A percentile compares a stretch with the other conserved stretches of the same genome.
Evolutionary conservation across 1,140 invertebrate genomes (phyloP).

Genomic region (Drosophila nigrodunni): DNA sequence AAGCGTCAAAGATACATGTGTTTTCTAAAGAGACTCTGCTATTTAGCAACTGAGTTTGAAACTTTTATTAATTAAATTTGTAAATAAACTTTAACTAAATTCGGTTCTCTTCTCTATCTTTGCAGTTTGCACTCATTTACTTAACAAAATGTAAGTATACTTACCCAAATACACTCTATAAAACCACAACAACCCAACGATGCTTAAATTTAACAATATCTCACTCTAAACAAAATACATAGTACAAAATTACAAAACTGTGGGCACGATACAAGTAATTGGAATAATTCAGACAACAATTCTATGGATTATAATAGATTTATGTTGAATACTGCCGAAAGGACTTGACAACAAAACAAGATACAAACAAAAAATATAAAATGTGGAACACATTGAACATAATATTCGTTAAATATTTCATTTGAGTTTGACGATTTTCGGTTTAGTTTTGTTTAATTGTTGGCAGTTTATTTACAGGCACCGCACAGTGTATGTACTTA

Average conservation of each 20-base stretch:
- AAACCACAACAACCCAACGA: constrained; percentile 63
- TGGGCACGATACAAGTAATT: constrained; percentile 63
- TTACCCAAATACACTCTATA: constrained; percentile 49
- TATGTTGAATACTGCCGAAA: constrained; percentile 32
- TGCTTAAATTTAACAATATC: constrained; percentile 29
- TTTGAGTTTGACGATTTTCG: constrained; percentile 48
- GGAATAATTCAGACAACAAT: constrained; percentile 18
- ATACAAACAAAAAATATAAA: constrained; percentile 27
- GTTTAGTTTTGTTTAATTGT: constrained; percentile 51
- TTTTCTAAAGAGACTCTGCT: too few relatives aligned
- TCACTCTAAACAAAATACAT: constrained; percentile 61
- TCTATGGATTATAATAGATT: constrained; percentile 7
- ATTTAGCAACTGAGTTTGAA: not conserved
- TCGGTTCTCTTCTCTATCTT: not conserved
- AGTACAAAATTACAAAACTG: constrained; percentile 73
- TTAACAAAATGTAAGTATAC: constrained; percentile 45
- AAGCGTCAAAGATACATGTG: too few relatives aligned
- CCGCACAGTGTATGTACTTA: constrained; percentile 79
- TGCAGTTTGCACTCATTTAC: constrained; percentile 10
- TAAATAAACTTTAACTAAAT: constrained; percentile 6
- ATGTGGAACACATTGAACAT: constrained; percentile 53
- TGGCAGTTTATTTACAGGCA: constrained; percentile 83
- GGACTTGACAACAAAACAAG: constrained; percentile 35
- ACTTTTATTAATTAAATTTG: not conserved
- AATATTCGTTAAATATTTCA: constrained; percentile 83